phyloP scores from a whole-genome alignment of 2,113 vertebrate species.

The Trochalopteron elliotii region DNA sequence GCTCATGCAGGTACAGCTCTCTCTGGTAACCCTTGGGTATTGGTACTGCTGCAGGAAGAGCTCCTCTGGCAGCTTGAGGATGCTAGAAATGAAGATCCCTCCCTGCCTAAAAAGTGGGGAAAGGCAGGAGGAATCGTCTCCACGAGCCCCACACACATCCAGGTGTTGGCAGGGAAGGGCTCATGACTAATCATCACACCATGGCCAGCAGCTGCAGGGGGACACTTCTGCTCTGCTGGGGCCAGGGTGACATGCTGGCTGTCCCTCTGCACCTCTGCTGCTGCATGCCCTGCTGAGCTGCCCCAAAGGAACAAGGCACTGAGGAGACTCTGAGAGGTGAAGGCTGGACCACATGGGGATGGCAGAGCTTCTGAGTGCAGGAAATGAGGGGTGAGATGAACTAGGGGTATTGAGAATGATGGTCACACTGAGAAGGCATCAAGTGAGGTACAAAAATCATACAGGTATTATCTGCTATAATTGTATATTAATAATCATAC shows the following conservation, averaged over 20 bases:
- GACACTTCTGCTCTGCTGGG: not conserved
- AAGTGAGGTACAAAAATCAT: not conserved
- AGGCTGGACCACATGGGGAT: not conserved
- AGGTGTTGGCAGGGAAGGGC: not conserved
- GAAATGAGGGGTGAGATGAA: not conserved
- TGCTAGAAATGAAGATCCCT: not conserved
- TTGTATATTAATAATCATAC: no score
- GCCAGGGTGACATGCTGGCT: not conserved
- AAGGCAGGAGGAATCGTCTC: not conserved
- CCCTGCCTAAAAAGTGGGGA: not conserved
- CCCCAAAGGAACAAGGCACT: fast-evolving
- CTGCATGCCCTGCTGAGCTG: not conserved
- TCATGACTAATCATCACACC: not conserved
- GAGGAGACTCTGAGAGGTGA: not conserved
- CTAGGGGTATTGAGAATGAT: not conserved
- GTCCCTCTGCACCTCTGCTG: not conserved
- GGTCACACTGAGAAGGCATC: not conserved
- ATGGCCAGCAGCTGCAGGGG: not conserved
- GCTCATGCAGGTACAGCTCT: not conserved
- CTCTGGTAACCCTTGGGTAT: not conserved
- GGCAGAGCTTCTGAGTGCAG: not conserved
- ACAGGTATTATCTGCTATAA: not conserved
- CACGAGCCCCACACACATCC: not conserved
- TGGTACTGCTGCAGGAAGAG: not conserved
- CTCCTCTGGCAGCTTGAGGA: not conserved